Percentiles rank a stretch among this genome's conserved stretches.
These are phyloP conservation scores for Alaudala cheleensis DNA, from an alignment of 2,113 vertebrate genomes.

Conservation along the genomic window DNA sequence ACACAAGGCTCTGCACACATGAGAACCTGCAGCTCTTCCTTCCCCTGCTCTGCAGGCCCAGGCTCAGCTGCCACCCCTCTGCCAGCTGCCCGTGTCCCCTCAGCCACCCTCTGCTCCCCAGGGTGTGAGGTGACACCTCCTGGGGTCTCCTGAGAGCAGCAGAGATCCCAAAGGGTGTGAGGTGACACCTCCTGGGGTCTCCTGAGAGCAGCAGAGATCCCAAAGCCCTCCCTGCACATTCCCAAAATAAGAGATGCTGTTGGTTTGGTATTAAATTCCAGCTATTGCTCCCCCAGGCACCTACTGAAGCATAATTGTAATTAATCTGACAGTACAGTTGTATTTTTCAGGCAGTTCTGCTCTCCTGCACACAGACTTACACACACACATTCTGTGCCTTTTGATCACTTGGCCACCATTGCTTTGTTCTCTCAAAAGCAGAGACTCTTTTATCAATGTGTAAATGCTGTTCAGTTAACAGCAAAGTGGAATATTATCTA, in stretches of 20 bases:
- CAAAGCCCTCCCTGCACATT: fast-evolving
- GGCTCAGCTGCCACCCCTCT: too few relatives aligned
- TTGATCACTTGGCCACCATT: background rate
- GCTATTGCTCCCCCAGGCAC: background rate
- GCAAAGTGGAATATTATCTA: background rate
- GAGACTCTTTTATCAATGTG: background rate
- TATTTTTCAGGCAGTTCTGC: too few relatives aligned
- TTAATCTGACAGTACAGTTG: background rate
- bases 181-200: too few relatives aligned
- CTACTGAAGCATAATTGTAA: background rate
- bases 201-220: background rate
- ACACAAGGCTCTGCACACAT: background rate
- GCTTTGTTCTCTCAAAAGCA: conserved; percentile 21
- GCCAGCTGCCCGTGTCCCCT: fast-evolving
- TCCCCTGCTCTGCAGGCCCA: background rate
- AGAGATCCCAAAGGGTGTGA: too few relatives aligned
- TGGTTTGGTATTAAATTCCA: background rate
- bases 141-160: too few relatives aligned
- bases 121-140: background rate
- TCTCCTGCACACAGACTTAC: background rate
- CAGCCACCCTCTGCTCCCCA: background rate
- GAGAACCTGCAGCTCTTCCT: background rate
- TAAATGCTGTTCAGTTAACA: conserved; percentile 3
- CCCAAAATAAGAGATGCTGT: background rate
- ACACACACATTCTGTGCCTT: background rate